Percentiles rank a stretch among this genome's conserved stretches.
Evolutionary conservation across 1,140 invertebrate species (phyloP).

Genomic region (Lineus longissimus): DNA sequence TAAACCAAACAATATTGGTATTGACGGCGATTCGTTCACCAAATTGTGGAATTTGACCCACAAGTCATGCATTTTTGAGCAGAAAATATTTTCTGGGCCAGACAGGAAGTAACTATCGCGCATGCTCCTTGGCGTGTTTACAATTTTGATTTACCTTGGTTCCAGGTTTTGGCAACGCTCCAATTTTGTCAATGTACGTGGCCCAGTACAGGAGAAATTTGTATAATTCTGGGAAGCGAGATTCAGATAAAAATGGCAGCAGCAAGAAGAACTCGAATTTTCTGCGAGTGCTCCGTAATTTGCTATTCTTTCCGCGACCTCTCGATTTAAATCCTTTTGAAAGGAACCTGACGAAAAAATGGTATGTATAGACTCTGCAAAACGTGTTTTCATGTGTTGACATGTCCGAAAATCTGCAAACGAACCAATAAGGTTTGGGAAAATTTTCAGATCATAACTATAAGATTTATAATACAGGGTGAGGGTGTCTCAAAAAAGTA

Average conservation of each 20-base stretch:
- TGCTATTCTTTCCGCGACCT: conserved; percentile 39
- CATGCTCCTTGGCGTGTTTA: no score
- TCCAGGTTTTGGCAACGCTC: no score
- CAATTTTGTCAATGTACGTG: no score
- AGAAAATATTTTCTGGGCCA: no score
- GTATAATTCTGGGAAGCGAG: background rate
- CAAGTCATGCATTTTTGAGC: no score
- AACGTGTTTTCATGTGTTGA: background rate
- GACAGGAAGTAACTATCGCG: no score
- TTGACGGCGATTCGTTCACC: conserved; percentile 14
- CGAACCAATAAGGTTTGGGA: background rate
- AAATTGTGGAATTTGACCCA: no score
- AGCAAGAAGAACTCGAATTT: conserved; percentile 24
- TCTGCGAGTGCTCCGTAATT: conserved; percentile 23
- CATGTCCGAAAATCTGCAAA: background rate
- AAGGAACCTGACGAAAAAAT: conserved; percentile 3
- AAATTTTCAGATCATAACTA: no score
- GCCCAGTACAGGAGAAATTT: no score
- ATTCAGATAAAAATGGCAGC: conserved; percentile 31
- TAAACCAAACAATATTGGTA: conserved; percentile 16
- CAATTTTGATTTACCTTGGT: no score
- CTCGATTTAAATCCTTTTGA: conserved; percentile 12
- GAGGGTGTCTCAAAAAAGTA: no score
- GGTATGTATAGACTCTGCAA: conserved; percentile 10
- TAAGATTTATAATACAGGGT: no score